Conservation (phyloP, 2,888 invertebrate genomes). For the Agonopterix arenella region DNA sequence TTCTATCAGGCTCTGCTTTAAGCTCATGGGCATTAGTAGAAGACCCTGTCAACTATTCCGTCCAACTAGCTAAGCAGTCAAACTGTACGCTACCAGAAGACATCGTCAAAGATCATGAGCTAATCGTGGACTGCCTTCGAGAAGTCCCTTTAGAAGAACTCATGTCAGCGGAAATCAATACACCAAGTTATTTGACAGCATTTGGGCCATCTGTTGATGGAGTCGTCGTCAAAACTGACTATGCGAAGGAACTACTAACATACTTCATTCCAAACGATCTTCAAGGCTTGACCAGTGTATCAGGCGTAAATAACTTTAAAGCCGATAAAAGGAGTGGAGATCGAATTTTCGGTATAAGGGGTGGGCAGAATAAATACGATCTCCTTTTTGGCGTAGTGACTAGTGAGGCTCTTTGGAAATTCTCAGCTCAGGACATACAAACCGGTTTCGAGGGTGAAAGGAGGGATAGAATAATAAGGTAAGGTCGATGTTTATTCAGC, state of each 20-base stretch:
- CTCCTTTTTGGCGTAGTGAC: conserved; percentile 95
- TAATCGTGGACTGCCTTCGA: conserved; percentile 89
- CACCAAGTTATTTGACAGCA: conserved; percentile 89
- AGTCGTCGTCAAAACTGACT: conserved; percentile 93
- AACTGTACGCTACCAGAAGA: conserved; percentile 91
- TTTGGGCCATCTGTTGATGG: conserved; percentile 97
- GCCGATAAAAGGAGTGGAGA: conserved; percentile 80
- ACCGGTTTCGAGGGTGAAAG: conserved; percentile 93
- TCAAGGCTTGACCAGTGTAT: conserved; percentile 79
- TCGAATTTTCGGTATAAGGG: conserved; percentile 74
- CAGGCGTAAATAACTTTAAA: conserved; percentile 74
- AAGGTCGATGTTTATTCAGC: conserved; percentile 58
- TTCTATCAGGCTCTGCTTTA: conserved; percentile 91
- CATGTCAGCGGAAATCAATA: conserved; percentile 84
- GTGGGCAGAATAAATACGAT: conserved; percentile 84
- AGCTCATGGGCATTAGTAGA: conserved; percentile 94
- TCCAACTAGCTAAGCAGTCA: conserved; percentile 87
- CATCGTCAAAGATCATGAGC: conserved; percentile 88
- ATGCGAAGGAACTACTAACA: conserved; percentile 86
- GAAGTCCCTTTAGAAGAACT: conserved; percentile 85
- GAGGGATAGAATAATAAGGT: conserved; percentile 88
- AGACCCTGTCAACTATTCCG: conserved; percentile 89
- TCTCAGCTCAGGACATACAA: conserved; percentile 90
- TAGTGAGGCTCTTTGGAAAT: conserved; percentile 93
- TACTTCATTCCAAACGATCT: conserved; percentile 82